Base-by-base conservation (phyloP, 2,888 invertebrate species). In the Fragum sueziense region DNA sequence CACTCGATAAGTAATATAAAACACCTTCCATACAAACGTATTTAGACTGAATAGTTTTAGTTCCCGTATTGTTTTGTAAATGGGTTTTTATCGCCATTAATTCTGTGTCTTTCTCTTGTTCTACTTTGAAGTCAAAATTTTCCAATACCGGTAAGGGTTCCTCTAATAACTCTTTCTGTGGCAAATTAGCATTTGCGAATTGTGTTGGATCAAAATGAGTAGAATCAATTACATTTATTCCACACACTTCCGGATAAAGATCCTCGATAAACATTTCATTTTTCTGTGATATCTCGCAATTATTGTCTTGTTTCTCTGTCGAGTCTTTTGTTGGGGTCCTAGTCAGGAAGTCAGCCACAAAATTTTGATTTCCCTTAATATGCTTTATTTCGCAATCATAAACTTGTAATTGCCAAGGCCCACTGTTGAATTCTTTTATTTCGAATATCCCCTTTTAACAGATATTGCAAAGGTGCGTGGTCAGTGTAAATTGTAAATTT, bases 381-480 rank as follows among this genome's bases (percentile, higher is more conserved):
- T 61, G n/a, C 17, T 61, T 31, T 61, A 61, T 61, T 27, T 61
- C 61, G 29, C 61, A 61, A 20, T 27, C 61, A 61, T 61, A 41
- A 61, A 3, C 29, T 17, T 7, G 27, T 7, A 27, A 61, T 61
- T 20, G 27, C 11, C 17, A 61, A 31, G 31, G 61, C 61, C 61
- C 61, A 61, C 29, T 29, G 29, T 27, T 27, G 29, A 29, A 61
- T 61, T 17, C 31, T 9, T 31, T 27, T 61, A 61, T 61, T 61
- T 27, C 29, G 6, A 27, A 61, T 61, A 29, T 27, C 29, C 6
- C 6, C 27, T 11, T 27, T 29, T 61, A 61, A 17, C 29, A 61
- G 29, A 20, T 31, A 29, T 61, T 61, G 27, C 22, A 61, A 61
- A 27, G 61, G 61, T 17, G 6, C 6, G 22, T 61, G 61, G 29